Conservation (phyloP, 2,888 invertebrate genomes). For the Tipula vernalis region DNA sequence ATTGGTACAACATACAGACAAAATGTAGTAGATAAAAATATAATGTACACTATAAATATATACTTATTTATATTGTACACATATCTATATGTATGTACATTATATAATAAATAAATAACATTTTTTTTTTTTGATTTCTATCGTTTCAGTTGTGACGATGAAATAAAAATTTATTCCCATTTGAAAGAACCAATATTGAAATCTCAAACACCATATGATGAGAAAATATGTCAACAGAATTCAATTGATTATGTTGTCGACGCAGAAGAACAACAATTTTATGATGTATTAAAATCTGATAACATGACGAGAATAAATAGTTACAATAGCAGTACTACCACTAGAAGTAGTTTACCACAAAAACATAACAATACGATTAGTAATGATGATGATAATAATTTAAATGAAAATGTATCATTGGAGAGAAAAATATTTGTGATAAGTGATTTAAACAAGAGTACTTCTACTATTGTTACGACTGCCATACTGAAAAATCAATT, state of each 20-base stretch:
- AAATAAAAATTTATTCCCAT: constrained; percentile 34
- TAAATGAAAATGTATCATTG: neutral
- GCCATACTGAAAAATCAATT: neutral
- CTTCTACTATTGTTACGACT: neutral
- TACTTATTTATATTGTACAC: neutral
- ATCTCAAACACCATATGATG: constrained; percentile 28
- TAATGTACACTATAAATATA: neutral
- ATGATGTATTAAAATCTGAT: neutral
- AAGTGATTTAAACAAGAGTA: neutral
- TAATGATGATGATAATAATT: neutral
- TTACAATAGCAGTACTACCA: neutral
- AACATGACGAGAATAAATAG: neutral
- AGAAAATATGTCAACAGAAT: constrained; percentile 27
- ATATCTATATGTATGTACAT: neutral
- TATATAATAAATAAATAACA: neutral
- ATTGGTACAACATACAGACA: neutral
- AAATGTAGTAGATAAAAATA: neutral
- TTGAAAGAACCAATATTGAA: constrained; percentile 33
- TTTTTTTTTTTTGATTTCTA: neutral
- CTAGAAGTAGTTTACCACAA: neutral
- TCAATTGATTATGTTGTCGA: constrained; percentile 15
- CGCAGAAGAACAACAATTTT: neutral
- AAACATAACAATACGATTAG: neutral
- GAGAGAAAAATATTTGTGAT: neutral
- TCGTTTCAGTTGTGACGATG: constrained; percentile 30